A percentile compares a stretch with the other conserved stretches of the same genome.
phyloP scores from a whole-genome alignment of 2,113 vertebrate genomes.

The Glaucomys volans region DNA sequence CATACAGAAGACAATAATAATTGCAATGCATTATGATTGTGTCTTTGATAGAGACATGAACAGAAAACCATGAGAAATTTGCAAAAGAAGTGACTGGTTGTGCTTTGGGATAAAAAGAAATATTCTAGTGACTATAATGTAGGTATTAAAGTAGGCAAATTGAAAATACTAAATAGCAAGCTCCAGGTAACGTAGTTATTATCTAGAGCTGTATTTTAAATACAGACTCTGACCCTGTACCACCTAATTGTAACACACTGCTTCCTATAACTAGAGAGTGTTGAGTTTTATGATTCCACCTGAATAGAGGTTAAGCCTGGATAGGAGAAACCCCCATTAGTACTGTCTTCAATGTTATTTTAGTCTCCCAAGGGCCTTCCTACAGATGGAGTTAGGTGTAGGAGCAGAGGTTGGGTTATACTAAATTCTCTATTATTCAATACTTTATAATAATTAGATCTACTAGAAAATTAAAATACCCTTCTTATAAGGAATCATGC shows the following conservation, averaged over 20 bases:
- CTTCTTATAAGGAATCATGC: not conserved
- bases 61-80: not conserved
- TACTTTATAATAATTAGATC: not conserved
- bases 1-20: not conserved
- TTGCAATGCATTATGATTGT: not conserved
- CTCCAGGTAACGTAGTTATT: not conserved
- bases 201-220: not conserved
- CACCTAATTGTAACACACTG: not conserved
- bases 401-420: not conserved
- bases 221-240: not conserved
- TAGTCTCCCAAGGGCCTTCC: not conserved
- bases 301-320: not conserved
- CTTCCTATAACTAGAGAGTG: not conserved
- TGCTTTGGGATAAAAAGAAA: not conserved
- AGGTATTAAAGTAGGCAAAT: not conserved
- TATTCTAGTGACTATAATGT: not conserved
- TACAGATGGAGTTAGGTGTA: fast-evolving
- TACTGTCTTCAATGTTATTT: not conserved
- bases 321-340: not conserved
- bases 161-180: not conserved
- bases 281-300: not conserved
- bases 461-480: not conserved
- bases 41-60: not conserved
- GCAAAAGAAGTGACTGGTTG: not conserved
- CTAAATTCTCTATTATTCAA: not conserved